Base-by-base conservation (phyloP, 2,888 invertebrate genomes). In the Drosophila buzzatii region DNA sequence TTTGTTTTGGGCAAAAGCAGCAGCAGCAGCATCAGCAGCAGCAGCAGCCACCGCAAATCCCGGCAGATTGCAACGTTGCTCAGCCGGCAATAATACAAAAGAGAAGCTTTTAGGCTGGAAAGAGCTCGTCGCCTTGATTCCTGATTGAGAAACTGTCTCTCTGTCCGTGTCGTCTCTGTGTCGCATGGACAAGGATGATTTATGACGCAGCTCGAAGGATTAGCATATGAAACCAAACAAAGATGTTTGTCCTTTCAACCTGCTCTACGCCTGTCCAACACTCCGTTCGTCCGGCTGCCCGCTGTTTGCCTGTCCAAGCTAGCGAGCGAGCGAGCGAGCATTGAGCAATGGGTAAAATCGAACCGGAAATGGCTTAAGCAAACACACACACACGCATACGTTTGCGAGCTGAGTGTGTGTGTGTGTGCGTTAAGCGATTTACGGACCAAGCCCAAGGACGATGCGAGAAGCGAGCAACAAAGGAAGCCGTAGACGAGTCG, bases 361-460 rank as follows among this genome's bases (percentile, higher is more conserved):
- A 85, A 88, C 89, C 78, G 85, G 84, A 86, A 85, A 88, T 89
- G 86, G 89, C 85, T 85, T 83, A 88, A 83, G 75, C 78, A 83
- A 83, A 85, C 83, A 73, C 55, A 49, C 18, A 44, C 53, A 52
- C 27, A 56, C 20, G n/a, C 7, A n/a, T 8, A 16, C 23, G 27
- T 27, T 10, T 31, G 10, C 53, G 37, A 58, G 47, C 55, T 52
- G 49, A 44, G 31, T 58, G 45, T n/a, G 55, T 14, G 64, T 68
- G 61, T 14, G 62, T 68, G 61, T 57, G 69, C 55, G 65, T 75
- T 79, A 79, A 79, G 79, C 79, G 79, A 79, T 80, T 79, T 79
- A 76, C 76, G 72, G 18, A 69, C 58, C 51, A 39, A 35, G 63
- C 61, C 64, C 67, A 79, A 77, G 79, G 67, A 79, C 76, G 69